Conservation (phyloP, 2,113 vertebrate species). For the Tauraco erythrolophus region DNA sequence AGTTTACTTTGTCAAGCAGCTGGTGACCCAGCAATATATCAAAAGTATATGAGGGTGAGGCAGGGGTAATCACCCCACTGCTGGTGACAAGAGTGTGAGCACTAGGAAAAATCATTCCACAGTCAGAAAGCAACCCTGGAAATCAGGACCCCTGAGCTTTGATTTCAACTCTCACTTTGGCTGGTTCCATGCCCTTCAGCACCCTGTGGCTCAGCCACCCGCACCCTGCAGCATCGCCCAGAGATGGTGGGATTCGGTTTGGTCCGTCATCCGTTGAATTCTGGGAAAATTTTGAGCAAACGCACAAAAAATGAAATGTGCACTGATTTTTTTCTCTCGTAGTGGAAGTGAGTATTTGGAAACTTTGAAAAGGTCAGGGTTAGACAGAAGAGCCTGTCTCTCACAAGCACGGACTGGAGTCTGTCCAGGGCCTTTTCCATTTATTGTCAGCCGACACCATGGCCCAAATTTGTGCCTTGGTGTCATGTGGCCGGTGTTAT, state of each 20-base stretch:
- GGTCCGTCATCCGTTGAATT: background rate
- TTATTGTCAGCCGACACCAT: background rate
- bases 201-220: rapidly evolving
- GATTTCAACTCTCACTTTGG: background rate
- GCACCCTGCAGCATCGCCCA: rapidly evolving
- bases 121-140: background rate
- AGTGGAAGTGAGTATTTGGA: background rate
- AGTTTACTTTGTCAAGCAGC: background rate
- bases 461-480: background rate
- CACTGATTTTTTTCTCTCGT: background rate
- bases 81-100: background rate
- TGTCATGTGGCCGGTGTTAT: background rate
- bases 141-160: background rate
- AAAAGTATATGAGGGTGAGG: background rate
- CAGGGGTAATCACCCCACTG: background rate
- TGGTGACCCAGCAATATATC: background rate
- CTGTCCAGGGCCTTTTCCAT: conserved; percentile 19
- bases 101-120: background rate
- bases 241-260: background rate
- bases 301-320: background rate
- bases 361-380: conserved; percentile 48
- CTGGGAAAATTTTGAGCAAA: background rate
- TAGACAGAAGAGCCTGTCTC: conserved; percentile 11
- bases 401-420: conserved; percentile 1
- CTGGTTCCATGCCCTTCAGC: background rate